A percentile compares a stretch with the other conserved stretches of the same genome.
Conservation (phyloP, 2,797 vertebrate species). For the Enteromius afrohamiltoni region DNA sequence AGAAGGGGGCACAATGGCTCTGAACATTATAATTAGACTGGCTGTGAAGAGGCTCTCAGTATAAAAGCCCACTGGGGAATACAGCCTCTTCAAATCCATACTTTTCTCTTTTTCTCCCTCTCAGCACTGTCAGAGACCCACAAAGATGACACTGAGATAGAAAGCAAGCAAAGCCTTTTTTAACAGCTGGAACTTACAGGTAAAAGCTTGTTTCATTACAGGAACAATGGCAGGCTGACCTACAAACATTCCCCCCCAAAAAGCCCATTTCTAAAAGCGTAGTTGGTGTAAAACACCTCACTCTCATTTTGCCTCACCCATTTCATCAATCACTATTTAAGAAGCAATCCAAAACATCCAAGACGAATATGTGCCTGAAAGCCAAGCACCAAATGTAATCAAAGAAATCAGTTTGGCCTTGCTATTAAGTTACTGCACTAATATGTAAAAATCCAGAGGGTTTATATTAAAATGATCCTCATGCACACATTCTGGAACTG, state of each 20-base stretch:
- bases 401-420: conserved; percentile 1
- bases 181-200: background rate
- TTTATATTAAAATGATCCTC: background rate
- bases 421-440: background rate
- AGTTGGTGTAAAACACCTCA: background rate
- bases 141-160: background rate
- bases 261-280: background rate
- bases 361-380: background rate
- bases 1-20: background rate
- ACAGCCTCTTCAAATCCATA: conserved; percentile 7
- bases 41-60: conserved; percentile 1
- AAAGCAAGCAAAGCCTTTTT: background rate
- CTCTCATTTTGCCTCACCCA: background rate
- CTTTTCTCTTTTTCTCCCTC: background rate
- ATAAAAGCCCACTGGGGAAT: conserved; percentile 9
- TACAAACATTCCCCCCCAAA: background rate
- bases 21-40: conserved; percentile 11
- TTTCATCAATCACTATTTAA: background rate
- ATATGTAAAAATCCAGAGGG: background rate
- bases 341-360: conserved; percentile 2
- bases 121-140: background rate
- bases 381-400: background rate
- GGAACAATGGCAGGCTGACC: conserved; percentile 1
- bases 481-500: background rate
- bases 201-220: background rate